Evolutionary conservation across 2,888 invertebrate species (phyloP).

Genomic region (Teleogryllus oceanicus): DNA sequence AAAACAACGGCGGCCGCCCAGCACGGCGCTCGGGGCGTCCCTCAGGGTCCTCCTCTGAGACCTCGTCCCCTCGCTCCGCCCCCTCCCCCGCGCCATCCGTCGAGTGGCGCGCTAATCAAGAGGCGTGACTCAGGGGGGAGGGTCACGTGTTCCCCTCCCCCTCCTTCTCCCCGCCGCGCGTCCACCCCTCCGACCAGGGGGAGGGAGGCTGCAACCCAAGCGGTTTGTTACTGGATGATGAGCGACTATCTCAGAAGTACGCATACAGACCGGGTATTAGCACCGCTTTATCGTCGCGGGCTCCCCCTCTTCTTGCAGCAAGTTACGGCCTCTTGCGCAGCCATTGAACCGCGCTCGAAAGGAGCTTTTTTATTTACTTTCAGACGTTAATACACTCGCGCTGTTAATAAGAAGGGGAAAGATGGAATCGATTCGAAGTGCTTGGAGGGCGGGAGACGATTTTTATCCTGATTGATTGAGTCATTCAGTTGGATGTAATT

Average conservation of each 20-base stretch:
- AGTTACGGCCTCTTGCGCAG: background rate
- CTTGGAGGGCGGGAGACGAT: background rate
- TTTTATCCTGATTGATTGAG: conserved; percentile 18
- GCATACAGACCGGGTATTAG: conserved; percentile 5
- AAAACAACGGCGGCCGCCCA: too few species aligned
- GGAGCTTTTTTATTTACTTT: conserved; percentile 18
- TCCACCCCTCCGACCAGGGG: background rate
- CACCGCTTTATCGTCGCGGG: background rate
- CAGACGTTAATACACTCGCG: conserved; percentile 3
- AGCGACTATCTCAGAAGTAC: background rate
- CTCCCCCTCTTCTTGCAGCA: background rate
- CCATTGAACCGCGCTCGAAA: background rate
- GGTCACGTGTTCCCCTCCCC: background rate
- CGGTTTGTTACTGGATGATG: background rate
- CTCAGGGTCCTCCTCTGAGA: background rate
- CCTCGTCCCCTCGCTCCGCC: conserved; percentile 4
- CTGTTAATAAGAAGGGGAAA: conserved; percentile 6
- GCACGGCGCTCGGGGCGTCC: too few species aligned
- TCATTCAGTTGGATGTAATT: background rate
- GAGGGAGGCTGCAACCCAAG: background rate
- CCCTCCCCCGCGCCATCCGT: background rate
- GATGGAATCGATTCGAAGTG: background rate
- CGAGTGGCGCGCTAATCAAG: background rate
- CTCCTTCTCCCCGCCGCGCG: background rate
- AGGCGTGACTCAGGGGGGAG: background rate